Evolutionary conservation across 2,888 invertebrate genomes (phyloP).

Genomic region (Acronicta alni): DNA sequence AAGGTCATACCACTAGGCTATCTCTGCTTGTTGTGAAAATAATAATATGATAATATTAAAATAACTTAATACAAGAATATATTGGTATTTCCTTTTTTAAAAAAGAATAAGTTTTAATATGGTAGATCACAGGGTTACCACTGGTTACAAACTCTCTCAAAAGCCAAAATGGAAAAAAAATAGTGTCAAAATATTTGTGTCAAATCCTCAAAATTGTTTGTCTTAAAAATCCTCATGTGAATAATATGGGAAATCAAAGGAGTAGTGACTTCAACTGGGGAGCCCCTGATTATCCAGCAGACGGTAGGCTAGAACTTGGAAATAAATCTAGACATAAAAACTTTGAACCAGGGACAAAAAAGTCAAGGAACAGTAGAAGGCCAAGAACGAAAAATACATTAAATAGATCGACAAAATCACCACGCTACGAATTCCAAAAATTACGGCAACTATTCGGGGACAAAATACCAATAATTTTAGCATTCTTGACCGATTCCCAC

Average conservation of each 20-base stretch:
- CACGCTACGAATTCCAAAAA: slow-evolving; percentile 44
- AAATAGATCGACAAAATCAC: slow-evolving; percentile 25
- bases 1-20: no score
- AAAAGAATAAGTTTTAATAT: not conserved
- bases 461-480: slow-evolving; percentile 57
- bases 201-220: slow-evolving; percentile 25
- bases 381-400: slow-evolving; percentile 26
- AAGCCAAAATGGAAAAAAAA: slow-evolving; percentile 9
- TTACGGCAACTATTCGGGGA: slow-evolving; percentile 47
- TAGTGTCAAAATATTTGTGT: slow-evolving; percentile 8
- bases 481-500: slow-evolving; percentile 53
- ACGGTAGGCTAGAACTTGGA: slow-evolving; percentile 22
- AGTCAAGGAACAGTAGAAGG: slow-evolving; percentile 37
- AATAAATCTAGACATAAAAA: slow-evolving; percentile 25
- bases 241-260: slow-evolving; percentile 59
- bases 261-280: slow-evolving; percentile 25
- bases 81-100: no score
- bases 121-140: not conserved
- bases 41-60: no score
- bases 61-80: no score
- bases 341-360: slow-evolving; percentile 31
- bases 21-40: no score
- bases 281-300: slow-evolving; percentile 35
- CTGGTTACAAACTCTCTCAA: slow-evolving; percentile 4
- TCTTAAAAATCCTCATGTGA: slow-evolving; percentile 14